Conservation (phyloP, 2,113 vertebrate species). For the Picathartes gymnocephalus region DNA sequence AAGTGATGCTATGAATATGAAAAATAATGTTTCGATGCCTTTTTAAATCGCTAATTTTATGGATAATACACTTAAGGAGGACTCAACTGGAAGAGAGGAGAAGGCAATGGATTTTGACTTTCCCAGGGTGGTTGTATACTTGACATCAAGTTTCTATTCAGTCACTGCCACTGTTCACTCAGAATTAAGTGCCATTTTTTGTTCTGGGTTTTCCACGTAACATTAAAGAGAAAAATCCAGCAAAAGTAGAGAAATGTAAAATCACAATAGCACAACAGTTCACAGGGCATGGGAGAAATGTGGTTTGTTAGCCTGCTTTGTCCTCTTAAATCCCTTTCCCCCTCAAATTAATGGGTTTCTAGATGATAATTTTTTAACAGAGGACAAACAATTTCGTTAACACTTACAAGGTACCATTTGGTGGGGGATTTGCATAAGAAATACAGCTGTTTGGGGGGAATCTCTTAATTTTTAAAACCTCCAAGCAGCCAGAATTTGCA, state of each 20-base stretch:
- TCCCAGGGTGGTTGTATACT: not conserved
- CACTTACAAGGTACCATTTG: not conserved
- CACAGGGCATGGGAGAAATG: not conserved
- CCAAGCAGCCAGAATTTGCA: not conserved
- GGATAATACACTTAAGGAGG: not conserved
- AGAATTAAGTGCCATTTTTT: conserved; percentile 4
- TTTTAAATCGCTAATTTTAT: not conserved
- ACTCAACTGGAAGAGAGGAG: conserved; percentile 15
- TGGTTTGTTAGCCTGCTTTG: not conserved
- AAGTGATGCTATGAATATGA: conserved; percentile 18
- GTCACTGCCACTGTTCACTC: conserved; percentile 31
- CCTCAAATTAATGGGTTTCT: not conserved
- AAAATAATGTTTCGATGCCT: conserved; percentile 36
- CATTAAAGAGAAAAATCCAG: not conserved
- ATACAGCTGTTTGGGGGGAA: not conserved
- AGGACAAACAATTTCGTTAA: not conserved
- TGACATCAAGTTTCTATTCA: conserved; percentile 29
- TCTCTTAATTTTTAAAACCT: conserved; percentile 4
- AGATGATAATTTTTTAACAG: not conserved
- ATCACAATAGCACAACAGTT: not conserved
- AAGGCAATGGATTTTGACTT: not conserved
- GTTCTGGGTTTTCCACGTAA: conserved; percentile 1
- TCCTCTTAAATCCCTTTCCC: not conserved
- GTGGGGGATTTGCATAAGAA: not conserved
- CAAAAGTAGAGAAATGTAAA: not conserved